Percentiles rank a stretch among this genome's conserved stretches.
These are phyloP conservation scores for Siniperca chuatsi DNA, from an alignment of 2,113 vertebrate species.

Conservation along the genomic window DNA sequence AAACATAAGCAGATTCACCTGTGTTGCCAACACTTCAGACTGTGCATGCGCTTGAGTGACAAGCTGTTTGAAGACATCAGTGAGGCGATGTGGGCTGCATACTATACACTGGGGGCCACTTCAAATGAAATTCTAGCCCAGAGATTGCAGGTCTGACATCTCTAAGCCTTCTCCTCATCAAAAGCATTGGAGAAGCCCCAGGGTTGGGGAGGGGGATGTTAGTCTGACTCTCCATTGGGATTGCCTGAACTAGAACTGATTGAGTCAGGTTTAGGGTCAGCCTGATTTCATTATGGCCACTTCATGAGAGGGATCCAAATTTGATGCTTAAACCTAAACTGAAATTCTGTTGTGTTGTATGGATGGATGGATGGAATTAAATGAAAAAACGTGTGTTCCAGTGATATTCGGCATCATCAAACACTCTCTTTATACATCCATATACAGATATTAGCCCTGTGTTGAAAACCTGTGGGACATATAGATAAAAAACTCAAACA, in stretches of 20 bases:
- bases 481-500: not conserved
- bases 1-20: constrained; percentile 35
- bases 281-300: constrained; percentile 61
- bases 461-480: not conserved
- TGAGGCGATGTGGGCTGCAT: constrained; percentile 25
- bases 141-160: constrained; percentile 71
- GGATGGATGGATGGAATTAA: constrained; percentile 30
- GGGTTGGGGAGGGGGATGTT: constrained; percentile 31
- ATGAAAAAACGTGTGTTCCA: constrained; percentile 36
- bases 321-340: constrained; percentile 36
- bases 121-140: constrained; percentile 71
- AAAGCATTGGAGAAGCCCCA: constrained; percentile 41
- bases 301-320: constrained; percentile 56
- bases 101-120: constrained; percentile 60
- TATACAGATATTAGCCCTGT: not conserved
- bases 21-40: constrained; percentile 59
- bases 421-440: not conserved
- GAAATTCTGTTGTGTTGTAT: constrained; percentile 20
- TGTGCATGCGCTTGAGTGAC: constrained; percentile 55
- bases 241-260: constrained; percentile 51
- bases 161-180: constrained; percentile 64
- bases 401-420: constrained; percentile 46
- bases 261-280: constrained; percentile 52
- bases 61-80: constrained; percentile 68
- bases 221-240: constrained; percentile 57